phyloP scores from a whole-genome alignment of 2,888 invertebrate genomes.

The Nephrotoma flavescens region DNA sequence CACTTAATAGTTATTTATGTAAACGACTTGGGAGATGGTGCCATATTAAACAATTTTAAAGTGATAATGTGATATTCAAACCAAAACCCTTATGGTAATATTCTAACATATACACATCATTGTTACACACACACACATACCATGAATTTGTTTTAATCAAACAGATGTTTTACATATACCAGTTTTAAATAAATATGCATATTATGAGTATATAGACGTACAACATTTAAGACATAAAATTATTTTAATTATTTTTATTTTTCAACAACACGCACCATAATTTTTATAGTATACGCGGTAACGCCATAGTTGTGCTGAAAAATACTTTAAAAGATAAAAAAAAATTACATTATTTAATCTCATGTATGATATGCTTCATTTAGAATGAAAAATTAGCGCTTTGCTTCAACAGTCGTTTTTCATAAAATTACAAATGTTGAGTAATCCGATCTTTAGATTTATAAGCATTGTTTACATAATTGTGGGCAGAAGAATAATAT shows the following conservation, averaged over 20 bases:
- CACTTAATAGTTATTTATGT: not conserved
- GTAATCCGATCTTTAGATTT: too few species aligned
- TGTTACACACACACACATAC: not conserved
- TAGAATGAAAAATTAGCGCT: too few species aligned
- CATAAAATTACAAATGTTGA: too few species aligned
- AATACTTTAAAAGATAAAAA: not conserved
- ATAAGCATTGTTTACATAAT: too few species aligned
- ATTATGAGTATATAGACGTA: not conserved
- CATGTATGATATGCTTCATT: too few species aligned
- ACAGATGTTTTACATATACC: not conserved
- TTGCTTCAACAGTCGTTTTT: too few species aligned
- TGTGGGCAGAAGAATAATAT: too few species aligned
- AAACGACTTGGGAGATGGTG: not conserved
- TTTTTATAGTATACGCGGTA: not conserved
- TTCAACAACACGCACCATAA: not conserved
- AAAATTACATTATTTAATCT: not conserved
- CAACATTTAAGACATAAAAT: not conserved
- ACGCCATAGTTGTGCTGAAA: not conserved
- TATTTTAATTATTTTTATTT: not conserved
- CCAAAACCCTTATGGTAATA: not conserved
- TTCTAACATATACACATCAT: not conserved
- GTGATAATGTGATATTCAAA: not conserved
- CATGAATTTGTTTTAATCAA: not conserved
- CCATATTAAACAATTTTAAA: not conserved
- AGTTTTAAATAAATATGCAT: not conserved